Percentiles rank a stretch among this genome's conserved stretches.
phyloP scores from a whole-genome alignment of 2,888 invertebrate species.

The Shargacucullia verbasci region DNA sequence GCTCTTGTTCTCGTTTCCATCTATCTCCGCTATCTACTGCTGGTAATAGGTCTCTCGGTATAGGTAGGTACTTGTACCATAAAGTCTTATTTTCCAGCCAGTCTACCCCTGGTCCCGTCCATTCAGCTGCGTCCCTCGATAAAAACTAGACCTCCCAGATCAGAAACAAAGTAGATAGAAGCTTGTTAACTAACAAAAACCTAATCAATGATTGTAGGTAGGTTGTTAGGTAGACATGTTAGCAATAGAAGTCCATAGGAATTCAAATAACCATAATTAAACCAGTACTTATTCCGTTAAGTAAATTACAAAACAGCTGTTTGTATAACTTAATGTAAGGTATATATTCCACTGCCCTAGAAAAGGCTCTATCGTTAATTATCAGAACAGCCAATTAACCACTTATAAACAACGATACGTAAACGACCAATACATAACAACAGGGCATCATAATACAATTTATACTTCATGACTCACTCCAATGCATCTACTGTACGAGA shows the following conservation, averaged over 20 bases:
- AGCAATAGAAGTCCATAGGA: conserved; percentile 6
- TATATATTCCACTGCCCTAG: conserved; percentile 38
- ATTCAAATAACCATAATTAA: conserved; percentile 25
- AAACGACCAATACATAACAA: conserved; percentile 34
- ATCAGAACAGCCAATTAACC: conserved; percentile 33
- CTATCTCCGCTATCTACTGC: too few species aligned
- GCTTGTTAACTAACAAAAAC: conserved; percentile 7
- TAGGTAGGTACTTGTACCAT: too few species aligned
- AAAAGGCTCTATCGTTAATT: conserved; percentile 33
- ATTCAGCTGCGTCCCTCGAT: too few species aligned
- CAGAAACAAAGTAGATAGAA: not conserved
- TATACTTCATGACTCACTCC: conserved; percentile 24
- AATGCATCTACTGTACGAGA: conserved; percentile 17
- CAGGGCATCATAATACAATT: conserved; percentile 15
- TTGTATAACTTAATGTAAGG: conserved; percentile 42
- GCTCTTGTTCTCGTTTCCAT: not conserved
- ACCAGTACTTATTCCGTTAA: conserved; percentile 8
- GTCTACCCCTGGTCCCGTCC: too few species aligned
- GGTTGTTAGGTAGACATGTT: not conserved
- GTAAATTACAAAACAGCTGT: conserved; percentile 40
- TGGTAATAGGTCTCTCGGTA: too few species aligned
- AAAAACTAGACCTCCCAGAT: too few species aligned
- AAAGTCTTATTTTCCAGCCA: too few species aligned
- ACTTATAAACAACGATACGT: conserved; percentile 31
- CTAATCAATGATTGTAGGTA: conserved; percentile 1